Evolutionary conservation across 1,140 invertebrate genomes (phyloP).

Genomic region (Euura lappo): DNA sequence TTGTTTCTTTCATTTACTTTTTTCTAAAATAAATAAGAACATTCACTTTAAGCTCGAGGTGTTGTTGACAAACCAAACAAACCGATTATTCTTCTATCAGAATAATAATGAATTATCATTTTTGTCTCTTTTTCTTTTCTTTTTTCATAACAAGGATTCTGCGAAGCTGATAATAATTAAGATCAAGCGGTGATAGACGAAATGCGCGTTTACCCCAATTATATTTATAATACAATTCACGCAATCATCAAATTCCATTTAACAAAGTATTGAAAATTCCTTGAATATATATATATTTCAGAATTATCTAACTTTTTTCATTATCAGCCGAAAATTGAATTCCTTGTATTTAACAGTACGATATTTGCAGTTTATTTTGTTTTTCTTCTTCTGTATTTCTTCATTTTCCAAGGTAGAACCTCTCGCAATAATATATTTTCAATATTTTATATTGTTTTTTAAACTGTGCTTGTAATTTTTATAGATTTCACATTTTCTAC

Average conservation of each 20-base stretch:
- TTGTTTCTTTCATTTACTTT: not conserved
- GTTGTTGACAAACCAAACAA: not conserved
- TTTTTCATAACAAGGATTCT: not conserved
- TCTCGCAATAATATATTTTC: too few relatives aligned
- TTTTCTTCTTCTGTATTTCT: not conserved
- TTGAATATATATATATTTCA: slow-evolving; percentile 4
- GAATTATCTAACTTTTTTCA: not conserved
- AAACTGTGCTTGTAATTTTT: not conserved
- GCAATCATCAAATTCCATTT: not conserved
- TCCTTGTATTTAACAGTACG: not conserved
- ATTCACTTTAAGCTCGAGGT: slow-evolving; percentile 1
- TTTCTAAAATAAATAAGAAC: not conserved
- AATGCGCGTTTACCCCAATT: slow-evolving; percentile 6
- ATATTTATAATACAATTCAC: slow-evolving; percentile 5
- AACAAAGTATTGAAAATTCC: not conserved
- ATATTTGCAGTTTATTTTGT: not conserved
- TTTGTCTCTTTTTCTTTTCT: too few relatives aligned
- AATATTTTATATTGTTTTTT: too few relatives aligned
- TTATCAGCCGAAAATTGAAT: not conserved
- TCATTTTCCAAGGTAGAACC: not conserved
- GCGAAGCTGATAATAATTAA: not conserved
- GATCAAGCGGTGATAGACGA: not conserved
- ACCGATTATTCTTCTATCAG: not conserved
- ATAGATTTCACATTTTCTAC: not conserved
- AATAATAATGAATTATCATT: not conserved